Percentiles rank a stretch among this genome's conserved stretches.
Conservation (phyloP, 1,140 invertebrate species). For the Aethina tumida region DNA sequence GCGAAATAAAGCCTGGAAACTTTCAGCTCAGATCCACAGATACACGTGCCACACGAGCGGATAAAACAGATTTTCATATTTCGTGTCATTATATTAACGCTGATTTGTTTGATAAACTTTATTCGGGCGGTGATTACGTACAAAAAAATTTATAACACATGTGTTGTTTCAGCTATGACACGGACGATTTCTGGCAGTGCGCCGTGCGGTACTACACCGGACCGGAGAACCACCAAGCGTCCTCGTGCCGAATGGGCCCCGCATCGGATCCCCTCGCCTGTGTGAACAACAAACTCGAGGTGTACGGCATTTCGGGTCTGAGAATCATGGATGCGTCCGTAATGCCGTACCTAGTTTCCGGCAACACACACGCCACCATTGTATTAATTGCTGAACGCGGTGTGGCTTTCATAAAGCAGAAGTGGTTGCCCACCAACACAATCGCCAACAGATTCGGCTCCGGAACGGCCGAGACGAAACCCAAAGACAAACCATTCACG, state of each 20-base stretch:
- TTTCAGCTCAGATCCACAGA: no score
- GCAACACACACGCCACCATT: slow-evolving; percentile 71
- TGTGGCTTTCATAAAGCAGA: slow-evolving; percentile 64
- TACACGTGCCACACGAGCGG: no score
- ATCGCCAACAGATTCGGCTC: no score
- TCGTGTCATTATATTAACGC: no score
- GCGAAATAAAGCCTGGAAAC: no score
- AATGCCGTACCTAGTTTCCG: slow-evolving; percentile 64
- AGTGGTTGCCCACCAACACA: slow-evolving; percentile 30
- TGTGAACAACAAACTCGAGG: slow-evolving; percentile 58
- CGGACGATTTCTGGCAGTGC: slow-evolving; percentile 74
- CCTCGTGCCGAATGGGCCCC: slow-evolving; percentile 73
- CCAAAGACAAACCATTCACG: background rate
- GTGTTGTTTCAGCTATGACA: slow-evolving; percentile 51
- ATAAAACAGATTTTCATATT: no score
- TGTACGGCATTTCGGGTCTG: slow-evolving; percentile 58
- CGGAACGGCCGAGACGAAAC: background rate
- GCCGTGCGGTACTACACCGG: slow-evolving; percentile 63
- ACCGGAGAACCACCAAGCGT: slow-evolving; percentile 77
- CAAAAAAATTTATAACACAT: background rate
- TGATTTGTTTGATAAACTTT: no score
- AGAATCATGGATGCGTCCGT: slow-evolving; percentile 69
- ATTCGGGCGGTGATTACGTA: no score
- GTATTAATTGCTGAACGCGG: slow-evolving; percentile 80
- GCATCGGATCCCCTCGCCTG: slow-evolving; percentile 55